Evolutionary conservation across 2,797 vertebrate genomes (phyloP).

Genomic region (Syngnathus acus): DNA sequence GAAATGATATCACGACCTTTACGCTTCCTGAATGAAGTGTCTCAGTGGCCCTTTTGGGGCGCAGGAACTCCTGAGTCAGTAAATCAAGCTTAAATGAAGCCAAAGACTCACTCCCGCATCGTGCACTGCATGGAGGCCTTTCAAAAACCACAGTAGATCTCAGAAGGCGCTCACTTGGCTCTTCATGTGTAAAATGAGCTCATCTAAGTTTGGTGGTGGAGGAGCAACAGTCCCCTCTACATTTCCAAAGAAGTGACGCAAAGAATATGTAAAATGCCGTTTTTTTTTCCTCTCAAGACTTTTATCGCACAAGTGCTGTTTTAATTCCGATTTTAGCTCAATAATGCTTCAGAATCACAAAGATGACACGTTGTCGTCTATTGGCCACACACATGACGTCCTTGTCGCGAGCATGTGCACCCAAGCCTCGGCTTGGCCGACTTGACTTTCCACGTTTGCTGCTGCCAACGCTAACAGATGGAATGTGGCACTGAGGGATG

Average conservation of each 20-base stretch:
- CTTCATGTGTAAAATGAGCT: background rate
- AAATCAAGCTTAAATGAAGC: constrained; percentile 16
- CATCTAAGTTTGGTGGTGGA: background rate
- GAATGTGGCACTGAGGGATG: constrained; percentile 16
- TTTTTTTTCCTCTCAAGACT: background rate
- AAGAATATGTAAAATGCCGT: background rate
- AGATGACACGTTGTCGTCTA: constrained; percentile 8
- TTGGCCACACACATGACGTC: constrained; percentile 30
- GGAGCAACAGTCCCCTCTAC: background rate
- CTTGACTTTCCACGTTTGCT: constrained; percentile 6
- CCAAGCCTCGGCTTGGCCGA: constrained; percentile 39
- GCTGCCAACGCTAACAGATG: constrained; percentile 50
- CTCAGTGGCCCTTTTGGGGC: constrained; percentile 42
- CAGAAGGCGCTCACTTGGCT: background rate
- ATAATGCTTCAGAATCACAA: constrained; percentile 7
- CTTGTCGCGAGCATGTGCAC: constrained; percentile 35
- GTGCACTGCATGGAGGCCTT: background rate
- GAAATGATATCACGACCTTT: constrained; percentile 73
- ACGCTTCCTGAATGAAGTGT: constrained; percentile 75
- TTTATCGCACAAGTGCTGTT: too few relatives aligned
- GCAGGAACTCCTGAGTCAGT: constrained; percentile 27
- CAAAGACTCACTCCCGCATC: background rate
- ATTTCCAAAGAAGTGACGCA: background rate
- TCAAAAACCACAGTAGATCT: background rate
- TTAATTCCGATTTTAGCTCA: background rate